Percentiles rank a stretch among this genome's conserved stretches.
Evolutionary conservation across 2,797 vertebrate genomes (phyloP).

Genomic region (Zalophus californianus): DNA sequence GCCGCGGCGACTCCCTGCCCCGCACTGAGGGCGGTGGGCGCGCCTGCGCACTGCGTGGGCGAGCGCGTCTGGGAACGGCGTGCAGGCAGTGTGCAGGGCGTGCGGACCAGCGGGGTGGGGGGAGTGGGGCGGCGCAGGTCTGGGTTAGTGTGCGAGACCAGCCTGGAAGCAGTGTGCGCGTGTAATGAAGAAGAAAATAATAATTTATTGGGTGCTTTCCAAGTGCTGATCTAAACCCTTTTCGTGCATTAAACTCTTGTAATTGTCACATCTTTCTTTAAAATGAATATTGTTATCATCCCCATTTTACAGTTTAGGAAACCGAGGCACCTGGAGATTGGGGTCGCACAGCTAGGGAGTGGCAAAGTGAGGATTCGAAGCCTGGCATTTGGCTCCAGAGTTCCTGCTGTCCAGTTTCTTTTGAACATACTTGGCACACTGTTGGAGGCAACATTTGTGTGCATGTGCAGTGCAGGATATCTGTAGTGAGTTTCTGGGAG

Average conservation of each 20-base stretch:
- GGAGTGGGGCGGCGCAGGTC: fast-evolving
- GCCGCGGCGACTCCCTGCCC: background rate
- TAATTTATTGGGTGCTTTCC: background rate
- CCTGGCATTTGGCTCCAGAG: background rate
- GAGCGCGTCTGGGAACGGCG: fast-evolving
- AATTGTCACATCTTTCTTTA: background rate
- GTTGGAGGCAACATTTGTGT: background rate
- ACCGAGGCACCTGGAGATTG: background rate
- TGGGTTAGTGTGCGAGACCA: background rate
- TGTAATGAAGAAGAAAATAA: background rate
- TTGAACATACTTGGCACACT: background rate
- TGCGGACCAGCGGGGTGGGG: background rate
- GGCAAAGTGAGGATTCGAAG: background rate
- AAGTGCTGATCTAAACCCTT: background rate
- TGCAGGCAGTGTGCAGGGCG: fast-evolving
- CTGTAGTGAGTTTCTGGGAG: background rate
- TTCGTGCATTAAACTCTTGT: background rate
- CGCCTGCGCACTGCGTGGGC: conserved; percentile 52
- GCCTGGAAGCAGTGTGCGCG: background rate
- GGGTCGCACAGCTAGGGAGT: background rate
- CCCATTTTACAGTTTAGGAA: background rate
- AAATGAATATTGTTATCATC: background rate
- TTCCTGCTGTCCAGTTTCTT: background rate
- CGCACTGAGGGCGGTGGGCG: background rate
- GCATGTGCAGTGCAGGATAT: background rate